Percentiles rank a stretch among this genome's conserved stretches.
Evolutionary conservation across 2,113 vertebrate genomes (phyloP).

Genomic region (Tylochromis polylepis): DNA sequence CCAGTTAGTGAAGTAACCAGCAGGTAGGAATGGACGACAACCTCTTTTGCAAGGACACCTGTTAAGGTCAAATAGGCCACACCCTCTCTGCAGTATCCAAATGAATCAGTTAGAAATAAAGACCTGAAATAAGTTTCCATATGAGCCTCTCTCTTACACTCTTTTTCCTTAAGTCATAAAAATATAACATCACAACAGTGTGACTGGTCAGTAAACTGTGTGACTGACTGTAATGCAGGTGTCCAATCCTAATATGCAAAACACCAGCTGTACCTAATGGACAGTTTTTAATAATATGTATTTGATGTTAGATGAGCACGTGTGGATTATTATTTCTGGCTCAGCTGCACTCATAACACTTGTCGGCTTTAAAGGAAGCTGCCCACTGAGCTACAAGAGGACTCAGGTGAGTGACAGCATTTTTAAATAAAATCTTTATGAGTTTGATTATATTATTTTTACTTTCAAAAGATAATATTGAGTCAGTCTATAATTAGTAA

Average conservation of each 20-base stretch:
- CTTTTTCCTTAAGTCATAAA: background rate
- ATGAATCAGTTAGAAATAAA: no score
- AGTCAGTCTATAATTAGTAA: background rate
- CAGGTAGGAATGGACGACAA: no score
- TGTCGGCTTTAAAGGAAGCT: fast-evolving
- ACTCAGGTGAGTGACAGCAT: background rate
- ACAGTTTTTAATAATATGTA: background rate
- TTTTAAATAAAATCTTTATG: background rate
- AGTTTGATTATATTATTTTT: background rate
- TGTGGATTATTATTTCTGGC: background rate
- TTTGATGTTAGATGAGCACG: background rate
- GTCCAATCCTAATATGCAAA: background rate
- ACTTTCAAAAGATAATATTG: background rate
- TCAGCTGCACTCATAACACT: background rate
- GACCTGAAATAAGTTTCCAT: no score
- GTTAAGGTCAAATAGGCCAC: no score
- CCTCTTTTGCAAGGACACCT: no score
- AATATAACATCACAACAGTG: background rate
- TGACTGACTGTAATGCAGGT: background rate
- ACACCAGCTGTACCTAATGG: background rate
- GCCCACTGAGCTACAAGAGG: background rate
- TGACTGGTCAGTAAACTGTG: background rate
- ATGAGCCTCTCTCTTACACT: fast-evolving
- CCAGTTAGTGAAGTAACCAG: background rate
- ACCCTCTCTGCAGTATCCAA: background rate